These are phyloP conservation scores for Scortum barcoo DNA, from an alignment of 2,113 vertebrate genomes.

Conservation along the genomic window DNA sequence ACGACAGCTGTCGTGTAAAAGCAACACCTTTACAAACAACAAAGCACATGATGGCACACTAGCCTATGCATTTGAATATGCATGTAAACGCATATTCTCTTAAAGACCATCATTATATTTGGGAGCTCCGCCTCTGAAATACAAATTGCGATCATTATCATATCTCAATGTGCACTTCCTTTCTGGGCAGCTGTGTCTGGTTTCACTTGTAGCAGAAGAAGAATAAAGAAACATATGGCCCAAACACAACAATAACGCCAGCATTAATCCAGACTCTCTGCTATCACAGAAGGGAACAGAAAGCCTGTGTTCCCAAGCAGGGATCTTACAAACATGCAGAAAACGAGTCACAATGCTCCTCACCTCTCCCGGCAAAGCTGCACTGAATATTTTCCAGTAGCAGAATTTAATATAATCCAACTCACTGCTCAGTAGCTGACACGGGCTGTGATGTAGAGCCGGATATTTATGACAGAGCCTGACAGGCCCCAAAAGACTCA, in stretches of 20 bases:
- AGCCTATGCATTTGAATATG: constrained; percentile 19
- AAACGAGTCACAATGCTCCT: constrained; percentile 30
- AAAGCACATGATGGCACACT: constrained; percentile 15
- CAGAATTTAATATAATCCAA: constrained; percentile 45
- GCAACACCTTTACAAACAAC: constrained; percentile 43
- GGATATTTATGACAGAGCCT: constrained; percentile 42
- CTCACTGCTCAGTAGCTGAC: constrained; percentile 42
- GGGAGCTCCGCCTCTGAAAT: constrained; percentile 16
- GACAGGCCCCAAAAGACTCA: constrained; percentile 23
- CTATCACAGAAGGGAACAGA: constrained; percentile 26
- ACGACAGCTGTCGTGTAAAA: background rate
- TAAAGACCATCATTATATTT: constrained; percentile 23
- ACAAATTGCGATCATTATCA: constrained; percentile 31
- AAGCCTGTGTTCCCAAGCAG: constrained; percentile 6
- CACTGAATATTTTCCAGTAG: constrained; percentile 29
- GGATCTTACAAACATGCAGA: constrained; percentile 27
- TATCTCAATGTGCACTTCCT: constrained; percentile 44
- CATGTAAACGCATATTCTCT: background rate
- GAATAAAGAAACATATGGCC: constrained; percentile 46
- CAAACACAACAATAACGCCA: constrained; percentile 43
- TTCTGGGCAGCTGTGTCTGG: constrained; percentile 46
- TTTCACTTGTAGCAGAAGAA: constrained; percentile 37
- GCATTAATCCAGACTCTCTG: constrained; percentile 32
- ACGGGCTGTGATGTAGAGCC: constrained; percentile 49
- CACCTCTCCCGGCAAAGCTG: constrained; percentile 30